Conservation (phyloP, 2,888 invertebrate genomes). For the Scaptomyza reducta region DNA sequence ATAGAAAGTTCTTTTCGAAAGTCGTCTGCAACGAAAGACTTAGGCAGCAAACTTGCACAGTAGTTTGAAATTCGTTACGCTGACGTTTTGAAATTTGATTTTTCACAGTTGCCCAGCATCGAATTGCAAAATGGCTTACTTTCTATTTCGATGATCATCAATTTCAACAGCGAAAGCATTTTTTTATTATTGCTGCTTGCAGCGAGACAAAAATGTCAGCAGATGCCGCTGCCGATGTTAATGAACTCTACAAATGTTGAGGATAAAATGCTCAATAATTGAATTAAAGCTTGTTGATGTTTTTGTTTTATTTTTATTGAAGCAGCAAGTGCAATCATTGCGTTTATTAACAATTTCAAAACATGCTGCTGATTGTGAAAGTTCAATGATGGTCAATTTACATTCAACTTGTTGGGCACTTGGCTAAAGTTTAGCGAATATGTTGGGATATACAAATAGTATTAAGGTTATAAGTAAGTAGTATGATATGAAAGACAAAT, state of each 20-base stretch:
- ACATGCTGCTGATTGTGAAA: conserved; percentile 51
- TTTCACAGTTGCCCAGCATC: conserved; percentile 43
- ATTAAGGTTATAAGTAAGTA: conserved; percentile 6
- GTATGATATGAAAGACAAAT: conserved; percentile 36
- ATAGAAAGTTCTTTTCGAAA: conserved; percentile 73
- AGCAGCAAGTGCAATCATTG: conserved; percentile 17
- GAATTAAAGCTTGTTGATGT: conserved; percentile 35
- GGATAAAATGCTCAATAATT: conserved; percentile 42
- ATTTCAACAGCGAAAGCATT: conserved; percentile 50
- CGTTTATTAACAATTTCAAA: conserved; percentile 33
- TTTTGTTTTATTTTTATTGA: conserved; percentile 17
- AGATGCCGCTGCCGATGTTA: conserved; percentile 39
- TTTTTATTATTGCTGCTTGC: conserved; percentile 18
- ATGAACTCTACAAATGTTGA: conserved; percentile 39
- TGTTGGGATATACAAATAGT: conserved; percentile 4
- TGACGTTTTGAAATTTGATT: conserved; percentile 27
- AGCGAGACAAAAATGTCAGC: conserved; percentile 38
- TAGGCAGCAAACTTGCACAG: conserved; percentile 30
- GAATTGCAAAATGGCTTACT: conserved; percentile 45
- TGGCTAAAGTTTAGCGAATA: not conserved
- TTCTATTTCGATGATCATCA: conserved; percentile 56
- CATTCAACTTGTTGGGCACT: conserved; percentile 40
- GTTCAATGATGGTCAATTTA: conserved; percentile 39
- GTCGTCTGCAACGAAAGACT: conserved; percentile 36
- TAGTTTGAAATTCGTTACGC: conserved; percentile 28